A percentile compares a stretch with the other conserved stretches of the same genome.
Conservation (phyloP, 2,888 invertebrate species). For the Drosophila austrosaltans region DNA sequence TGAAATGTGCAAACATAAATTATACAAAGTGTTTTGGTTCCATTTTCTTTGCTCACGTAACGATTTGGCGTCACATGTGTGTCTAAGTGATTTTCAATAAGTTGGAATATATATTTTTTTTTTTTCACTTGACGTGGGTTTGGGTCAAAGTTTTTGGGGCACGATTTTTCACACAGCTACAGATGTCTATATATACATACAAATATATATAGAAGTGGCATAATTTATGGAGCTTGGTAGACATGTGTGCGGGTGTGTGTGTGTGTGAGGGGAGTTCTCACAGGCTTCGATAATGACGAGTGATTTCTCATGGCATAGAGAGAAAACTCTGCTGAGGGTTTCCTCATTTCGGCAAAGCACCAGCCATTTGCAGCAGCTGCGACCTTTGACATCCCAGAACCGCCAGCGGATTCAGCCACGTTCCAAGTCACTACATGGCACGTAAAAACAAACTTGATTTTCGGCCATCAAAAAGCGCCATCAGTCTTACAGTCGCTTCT, state of each 20-base stretch:
- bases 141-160: slow-evolving; percentile 74
- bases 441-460: slow-evolving; percentile 80
- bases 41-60: slow-evolving; percentile 64
- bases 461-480: slow-evolving; percentile 78
- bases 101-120: slow-evolving; percentile 46
- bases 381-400: slow-evolving; percentile 73
- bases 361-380: slow-evolving; percentile 79
- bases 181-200: slow-evolving; percentile 66
- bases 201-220: slow-evolving; percentile 54
- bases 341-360: slow-evolving; percentile 73
- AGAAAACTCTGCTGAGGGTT: slow-evolving; percentile 23
- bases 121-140: slow-evolving; percentile 31
- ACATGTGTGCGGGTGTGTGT: slow-evolving; percentile 54
- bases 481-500: slow-evolving; percentile 59
- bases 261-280: slow-evolving; percentile 63
- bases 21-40: slow-evolving; percentile 54
- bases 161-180: slow-evolving; percentile 78
- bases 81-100: slow-evolving; percentile 79
- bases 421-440: slow-evolving; percentile 55
- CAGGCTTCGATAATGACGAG: slow-evolving; percentile 78
- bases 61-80: slow-evolving; percentile 67
- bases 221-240: slow-evolving; percentile 66
- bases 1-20: slow-evolving; percentile 61
- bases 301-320: slow-evolving; percentile 72
- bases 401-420: slow-evolving; percentile 36